Evolutionary conservation across 2,888 invertebrate species (phyloP), one percentile per base, ranked within the genome.

Genomic region (Mycogona germanica): DNA sequence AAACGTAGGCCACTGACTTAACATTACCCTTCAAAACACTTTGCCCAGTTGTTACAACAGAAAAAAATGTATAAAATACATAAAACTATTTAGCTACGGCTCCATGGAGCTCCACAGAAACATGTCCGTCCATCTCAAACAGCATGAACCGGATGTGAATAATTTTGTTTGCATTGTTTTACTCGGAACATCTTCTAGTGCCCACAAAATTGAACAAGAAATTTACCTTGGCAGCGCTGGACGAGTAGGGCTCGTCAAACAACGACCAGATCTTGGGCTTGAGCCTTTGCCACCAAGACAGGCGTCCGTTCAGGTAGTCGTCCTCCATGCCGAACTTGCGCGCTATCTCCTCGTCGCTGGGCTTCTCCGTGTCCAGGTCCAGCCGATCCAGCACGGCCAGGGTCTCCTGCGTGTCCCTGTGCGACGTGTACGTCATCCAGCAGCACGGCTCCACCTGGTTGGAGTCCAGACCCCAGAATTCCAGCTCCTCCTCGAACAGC

Each of bases 401-500:
- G 50, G 97, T 98, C 75, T 97, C 96, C 75, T 98, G 96, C 57
- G 98, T 98, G 76, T 98, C 96, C 65, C 95, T 82, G 78, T 92
- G 91, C 87, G 69, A 68, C 2, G 76, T 78, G 65, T 98, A 98
- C 7, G 97, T 98, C 96, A 97, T 97, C 97, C 98, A 98, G 73
- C 98, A 98, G 73, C 97, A 98, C 4, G 97, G 97, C 70, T 97
- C 96, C 65, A 97, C 96, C 75, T 98, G 97, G 76, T 98, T 98
- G 35, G 97, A 89, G 70, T 98, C 97, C 62, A 98, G 78, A 14
- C 97, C 97, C 97, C 97, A 97, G 72, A 95, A 98, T 73, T 97
- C 97, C 62, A 98, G 78, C 71, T 98, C 98, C 69, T 97, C 97
- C 70, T 98, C 98, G 71, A 98, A 98, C 60, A 98, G 78, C 51